Base-by-base conservation (phyloP, 1,140 invertebrate genomes). In the Mactra quadrangularis region DNA sequence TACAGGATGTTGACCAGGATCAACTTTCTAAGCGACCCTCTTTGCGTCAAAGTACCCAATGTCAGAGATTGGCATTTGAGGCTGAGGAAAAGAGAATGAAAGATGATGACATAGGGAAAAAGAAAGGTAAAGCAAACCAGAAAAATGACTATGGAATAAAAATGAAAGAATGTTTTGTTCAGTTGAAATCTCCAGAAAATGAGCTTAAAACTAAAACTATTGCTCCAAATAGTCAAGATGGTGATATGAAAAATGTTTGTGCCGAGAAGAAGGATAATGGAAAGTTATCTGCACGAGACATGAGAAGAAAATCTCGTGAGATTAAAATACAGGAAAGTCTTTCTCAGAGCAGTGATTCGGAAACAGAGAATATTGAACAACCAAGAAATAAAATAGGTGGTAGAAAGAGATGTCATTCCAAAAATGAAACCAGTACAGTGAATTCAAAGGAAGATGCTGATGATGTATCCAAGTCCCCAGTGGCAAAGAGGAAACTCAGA, bases 1-100 rank as follows among this genome's bases (percentile, higher is more conserved):
- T 4, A 45, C 13, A 53, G n/a, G 45, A 31, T 17, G 31, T 4
- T 41, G 66, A 81, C n/a, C 87, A 89, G n/a, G 90, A 90, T 2
- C 35, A 66, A 7, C 55, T 75, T 27, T 53, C 76, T 57, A 52
- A 84, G 59, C 71, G 71, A n/a, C n/a, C 79, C 25, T 62, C 79
- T 50, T 66, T 85, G 55, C 62, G 83, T 22, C 66, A 53, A 19
- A 75, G 41, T 25, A 85, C 83, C 13, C 29, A 82, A 22, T 74
- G 66, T 47, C 83, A 85, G 29, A 55, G 83, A 29, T 35, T 76
- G 38, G 83, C 83, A 27, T 50, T 64, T 15, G 70, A 85, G 60
- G 70, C 60, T 31, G 83, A 71, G 15, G 77, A 79, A 52, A 53
- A 62, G 50, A 57, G 68, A 52, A 31, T 38, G 2, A 72, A 74